phyloP scores from a whole-genome alignment of 1,140 invertebrate genomes.

The Ceratitis capitata region DNA sequence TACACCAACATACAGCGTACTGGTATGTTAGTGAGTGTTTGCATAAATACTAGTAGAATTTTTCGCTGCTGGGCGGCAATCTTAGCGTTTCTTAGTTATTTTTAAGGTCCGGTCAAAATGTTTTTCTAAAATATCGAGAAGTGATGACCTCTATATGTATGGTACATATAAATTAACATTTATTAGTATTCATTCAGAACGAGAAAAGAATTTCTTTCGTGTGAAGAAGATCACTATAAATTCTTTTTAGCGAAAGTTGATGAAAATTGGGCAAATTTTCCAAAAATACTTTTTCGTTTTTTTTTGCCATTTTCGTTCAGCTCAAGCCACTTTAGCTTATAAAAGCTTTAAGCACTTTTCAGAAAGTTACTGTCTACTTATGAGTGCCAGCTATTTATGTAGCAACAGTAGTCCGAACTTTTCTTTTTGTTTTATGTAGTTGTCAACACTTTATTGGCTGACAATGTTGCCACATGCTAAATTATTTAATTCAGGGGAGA shows the following conservation, averaged over 20 bases:
- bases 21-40: too few species aligned
- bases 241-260: background rate
- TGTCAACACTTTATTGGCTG: background rate
- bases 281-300: background rate
- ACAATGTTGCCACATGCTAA: background rate
- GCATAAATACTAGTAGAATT: too few species aligned
- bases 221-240: background rate
- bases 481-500: too few species aligned
- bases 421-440: background rate
- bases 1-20: too few species aligned
- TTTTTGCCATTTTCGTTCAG: background rate
- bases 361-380: background rate
- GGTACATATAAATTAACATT: too few species aligned
- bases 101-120: too few species aligned
- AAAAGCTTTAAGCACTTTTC: background rate
- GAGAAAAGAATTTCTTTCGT: background rate
- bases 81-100: too few species aligned
- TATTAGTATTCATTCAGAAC: too few species aligned
- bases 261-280: background rate
- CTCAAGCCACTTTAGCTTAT: background rate
- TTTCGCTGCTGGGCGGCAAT: too few species aligned
- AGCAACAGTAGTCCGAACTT: background rate
- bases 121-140: too few species aligned
- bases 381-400: background rate
- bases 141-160: too few species aligned